Conservation (phyloP, 2,113 vertebrate genomes). For the Rynchops niger region DNA sequence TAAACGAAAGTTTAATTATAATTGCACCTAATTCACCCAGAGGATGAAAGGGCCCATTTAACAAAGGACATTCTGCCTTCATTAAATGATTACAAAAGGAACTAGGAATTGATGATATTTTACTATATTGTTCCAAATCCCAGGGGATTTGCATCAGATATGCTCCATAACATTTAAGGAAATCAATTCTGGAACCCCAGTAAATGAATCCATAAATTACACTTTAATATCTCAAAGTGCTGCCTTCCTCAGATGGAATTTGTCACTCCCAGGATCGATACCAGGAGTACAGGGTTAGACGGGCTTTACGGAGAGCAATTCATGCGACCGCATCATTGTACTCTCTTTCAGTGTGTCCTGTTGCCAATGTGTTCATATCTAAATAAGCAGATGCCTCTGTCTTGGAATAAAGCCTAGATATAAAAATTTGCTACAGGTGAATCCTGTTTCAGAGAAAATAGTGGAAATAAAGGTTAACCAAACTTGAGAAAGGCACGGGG, state of each 20-base stretch:
- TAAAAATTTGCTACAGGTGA: not conserved
- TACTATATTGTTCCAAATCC: slow-evolving; percentile 18
- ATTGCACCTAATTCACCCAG: slow-evolving; percentile 38
- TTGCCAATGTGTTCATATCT: not conserved
- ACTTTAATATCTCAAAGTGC: slow-evolving; percentile 45
- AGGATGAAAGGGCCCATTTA: slow-evolving; percentile 34
- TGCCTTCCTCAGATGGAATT: slow-evolving; percentile 18
- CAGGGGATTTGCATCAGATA: slow-evolving; percentile 4
- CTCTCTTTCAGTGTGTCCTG: not conserved
- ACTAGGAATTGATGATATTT: slow-evolving; percentile 27
- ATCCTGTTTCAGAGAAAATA: not conserved
- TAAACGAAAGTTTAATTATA: slow-evolving; percentile 43
- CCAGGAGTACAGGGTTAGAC: not conserved
- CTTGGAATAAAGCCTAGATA: not conserved
- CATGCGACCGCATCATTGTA: not conserved
- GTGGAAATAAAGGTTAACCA: not conserved
- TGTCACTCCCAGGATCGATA: slow-evolving; percentile 39
- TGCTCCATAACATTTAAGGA: slow-evolving; percentile 30
- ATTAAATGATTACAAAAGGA: slow-evolving; percentile 27
- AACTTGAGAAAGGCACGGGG: not conserved
- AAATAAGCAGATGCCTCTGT: not conserved
- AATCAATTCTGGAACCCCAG: slow-evolving; percentile 35
- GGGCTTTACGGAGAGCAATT: not conserved
- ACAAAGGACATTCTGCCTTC: slow-evolving; percentile 11
- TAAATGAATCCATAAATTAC: slow-evolving; percentile 59